Evolutionary conservation across 53 echinoderm and acorn worm genomes (phyloP), one percentile per base, ranked within the genome.

Genomic region (Henricia sp.): DNA sequence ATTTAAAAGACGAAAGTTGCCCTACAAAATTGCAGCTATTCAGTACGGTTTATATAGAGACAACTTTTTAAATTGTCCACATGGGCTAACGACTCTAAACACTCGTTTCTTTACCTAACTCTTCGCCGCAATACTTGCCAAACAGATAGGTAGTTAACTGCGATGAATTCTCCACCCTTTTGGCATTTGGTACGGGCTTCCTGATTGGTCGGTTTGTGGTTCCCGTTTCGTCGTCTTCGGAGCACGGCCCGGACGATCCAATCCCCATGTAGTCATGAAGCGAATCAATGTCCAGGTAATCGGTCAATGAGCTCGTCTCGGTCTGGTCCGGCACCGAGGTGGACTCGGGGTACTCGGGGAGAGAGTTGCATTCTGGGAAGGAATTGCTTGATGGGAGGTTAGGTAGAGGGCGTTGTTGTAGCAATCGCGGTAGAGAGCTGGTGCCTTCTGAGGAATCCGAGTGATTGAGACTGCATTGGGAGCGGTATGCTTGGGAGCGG

Each of bases 231-330:
- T 80, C 80, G 21, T 63, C 63, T 34, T 70, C 70, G 20, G 77
- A 77, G 58, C 77, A 58, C 1, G 43, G 77, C 8, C 64, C 80
- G 0, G 80, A 80, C 20, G 80, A 80, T 17, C 80, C 80, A 23
- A 80, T 57, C 30, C 80, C 80, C 80, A 80, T 80, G 80, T 80
- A 80, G 64, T 80, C 80, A 1, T 80, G 80, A 27, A 80, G 80
- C 6, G 62, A 62, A 64, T 80, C 80, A 17, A 57, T 64, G 17
- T 76, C 76, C 17, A 39, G 76, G 80, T 80, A 80, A 48, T 80
- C 80, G 12, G 62, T 64, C 51, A 80, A 12, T 1, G 80, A 80
- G 23, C 80, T 80, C 0, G 80, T 80, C 80, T 80, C 80, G 16
- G 80, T 80, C 80, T 64, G 80, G 28, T 80, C 80, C 4, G 80